These are phyloP conservation scores for Achroia grisella DNA, from an alignment of 1,140 invertebrate species.

Conservation along the genomic window DNA sequence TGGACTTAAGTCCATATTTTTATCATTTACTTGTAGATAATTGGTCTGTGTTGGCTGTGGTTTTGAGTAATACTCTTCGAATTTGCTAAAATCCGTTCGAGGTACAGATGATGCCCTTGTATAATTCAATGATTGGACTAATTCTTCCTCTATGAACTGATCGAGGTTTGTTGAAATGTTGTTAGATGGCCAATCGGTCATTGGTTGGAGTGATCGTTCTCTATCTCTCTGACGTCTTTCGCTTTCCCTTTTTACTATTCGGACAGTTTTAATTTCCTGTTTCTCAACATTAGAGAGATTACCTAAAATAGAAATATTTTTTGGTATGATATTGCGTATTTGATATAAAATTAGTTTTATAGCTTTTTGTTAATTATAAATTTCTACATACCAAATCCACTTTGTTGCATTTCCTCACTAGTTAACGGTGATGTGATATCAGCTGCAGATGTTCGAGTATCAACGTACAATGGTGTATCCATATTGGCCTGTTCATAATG, in stretches of 20 bases:
- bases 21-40: constrained; percentile 36
- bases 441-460: constrained; percentile 50
- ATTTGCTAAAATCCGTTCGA: constrained; percentile 50
- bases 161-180: constrained; percentile 66
- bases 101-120: constrained; percentile 55
- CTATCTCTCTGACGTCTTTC: constrained; percentile 87
- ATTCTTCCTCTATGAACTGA: constrained; percentile 75
- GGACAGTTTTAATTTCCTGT: constrained; percentile 92
- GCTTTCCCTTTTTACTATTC: constrained; percentile 93
- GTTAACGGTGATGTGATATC: constrained; percentile 52
- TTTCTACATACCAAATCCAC: constrained; percentile 58
- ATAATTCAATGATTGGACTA: constrained; percentile 51
- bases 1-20: constrained; percentile 56
- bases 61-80: constrained; percentile 49
- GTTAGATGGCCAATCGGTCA: constrained; percentile 56
- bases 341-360: not conserved
- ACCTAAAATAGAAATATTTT: constrained; percentile 64
- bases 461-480: constrained; percentile 73
- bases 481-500: constrained; percentile 36
- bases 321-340: not conserved
- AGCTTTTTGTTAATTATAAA: not conserved
- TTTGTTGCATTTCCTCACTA: constrained; percentile 70
- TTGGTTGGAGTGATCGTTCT: constrained; percentile 72
- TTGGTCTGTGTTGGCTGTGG: constrained; percentile 31
- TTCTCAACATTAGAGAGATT: constrained; percentile 87